Evolutionary conservation across 2,797 vertebrate genomes (phyloP), one percentile per base, ranked within the genome.

Genomic region (Eidolon dupreanum): DNA sequence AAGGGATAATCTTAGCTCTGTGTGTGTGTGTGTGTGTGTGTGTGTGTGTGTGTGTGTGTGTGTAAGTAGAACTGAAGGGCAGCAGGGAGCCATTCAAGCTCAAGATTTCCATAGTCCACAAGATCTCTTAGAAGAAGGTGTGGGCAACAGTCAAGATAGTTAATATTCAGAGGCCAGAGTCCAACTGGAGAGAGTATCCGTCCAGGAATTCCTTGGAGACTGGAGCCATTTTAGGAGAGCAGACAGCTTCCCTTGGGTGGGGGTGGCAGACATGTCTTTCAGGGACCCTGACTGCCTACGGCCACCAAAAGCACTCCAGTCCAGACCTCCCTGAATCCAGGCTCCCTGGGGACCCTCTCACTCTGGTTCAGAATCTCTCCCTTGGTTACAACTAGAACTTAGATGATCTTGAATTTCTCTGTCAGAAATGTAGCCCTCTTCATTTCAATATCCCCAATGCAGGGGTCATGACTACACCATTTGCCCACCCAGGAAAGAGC

Each of bases 191-290:
- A n/a, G 6, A 61, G 9, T 10, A 3, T 89, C 87, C 86, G 24
- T 83, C 49, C 73, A 68, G 77, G 33, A 63, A 90, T 7, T 85
- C 49, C 28, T 55, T 55, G 26, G 59, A 61, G 51, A 38, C 26
- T 26, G 19, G 68, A 93, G 75, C 19, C 85, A 55, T n/a, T 79
- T 89, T 17, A 92, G 36, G 53, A 85, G 36, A 93, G 10, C 28
- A 38, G 75, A 24, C 10, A 49, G 22, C 16, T 73, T 77, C 22
- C 70, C 43, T 57, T 5, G 12, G 4, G 46, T 33, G 12, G 16
- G 9, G 15, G 24, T 8, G 6, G 20, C 9, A 4, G 33, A 46
- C 8, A 49, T 51, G n/a, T 46, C 38, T 13, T 24, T 36, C 22
- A 10, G 51, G n/a, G 22, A 31, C 19, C 63, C 33, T 75, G 55